A percentile compares a stretch with the other conserved stretches of the same genome.
Evolutionary conservation across 2,113 vertebrate species (phyloP).

Genomic region (Platichthys flesus): DNA sequence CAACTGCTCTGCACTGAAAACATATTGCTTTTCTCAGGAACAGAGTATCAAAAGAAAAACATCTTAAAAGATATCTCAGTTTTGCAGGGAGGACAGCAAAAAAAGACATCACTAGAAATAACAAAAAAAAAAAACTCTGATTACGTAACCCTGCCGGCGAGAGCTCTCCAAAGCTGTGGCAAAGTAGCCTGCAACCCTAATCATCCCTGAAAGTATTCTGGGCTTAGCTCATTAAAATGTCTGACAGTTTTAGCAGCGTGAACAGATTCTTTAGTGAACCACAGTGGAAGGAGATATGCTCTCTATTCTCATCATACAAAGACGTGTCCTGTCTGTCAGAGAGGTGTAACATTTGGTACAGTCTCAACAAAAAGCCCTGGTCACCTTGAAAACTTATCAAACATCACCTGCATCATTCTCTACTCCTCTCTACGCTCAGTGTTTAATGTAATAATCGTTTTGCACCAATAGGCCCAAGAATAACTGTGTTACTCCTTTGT

Average conservation of each 20-base stretch:
- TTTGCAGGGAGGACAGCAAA: not conserved
- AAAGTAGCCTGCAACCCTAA: constrained; percentile 4
- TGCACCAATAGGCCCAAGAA: not conserved
- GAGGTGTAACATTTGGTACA: not conserved
- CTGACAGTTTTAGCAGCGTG: constrained; percentile 9
- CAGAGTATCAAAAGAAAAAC: not conserved
- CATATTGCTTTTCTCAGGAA: constrained; percentile 37
- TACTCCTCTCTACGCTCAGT: too few species aligned
- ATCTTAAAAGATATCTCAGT: constrained; percentile 1
- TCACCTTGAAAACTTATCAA: not conserved
- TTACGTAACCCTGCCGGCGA: not conserved
- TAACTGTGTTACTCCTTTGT: not conserved
- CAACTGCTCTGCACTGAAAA: constrained; percentile 26
- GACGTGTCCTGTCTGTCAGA: not conserved
- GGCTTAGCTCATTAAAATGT: constrained; percentile 25
- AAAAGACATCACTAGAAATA: not conserved
- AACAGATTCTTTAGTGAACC: constrained; percentile 8
- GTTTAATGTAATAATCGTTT: not conserved
- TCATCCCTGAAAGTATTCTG: constrained; percentile 21
- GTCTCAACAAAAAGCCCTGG: not conserved
- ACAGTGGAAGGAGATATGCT: not conserved
- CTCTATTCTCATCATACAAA: not conserved
- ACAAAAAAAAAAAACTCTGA: not conserved
- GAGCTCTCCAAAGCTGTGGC: not conserved
- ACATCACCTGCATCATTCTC: not conserved